Conservation (phyloP, 2,888 invertebrate genomes). For the Scaeva pyrastri region DNA sequence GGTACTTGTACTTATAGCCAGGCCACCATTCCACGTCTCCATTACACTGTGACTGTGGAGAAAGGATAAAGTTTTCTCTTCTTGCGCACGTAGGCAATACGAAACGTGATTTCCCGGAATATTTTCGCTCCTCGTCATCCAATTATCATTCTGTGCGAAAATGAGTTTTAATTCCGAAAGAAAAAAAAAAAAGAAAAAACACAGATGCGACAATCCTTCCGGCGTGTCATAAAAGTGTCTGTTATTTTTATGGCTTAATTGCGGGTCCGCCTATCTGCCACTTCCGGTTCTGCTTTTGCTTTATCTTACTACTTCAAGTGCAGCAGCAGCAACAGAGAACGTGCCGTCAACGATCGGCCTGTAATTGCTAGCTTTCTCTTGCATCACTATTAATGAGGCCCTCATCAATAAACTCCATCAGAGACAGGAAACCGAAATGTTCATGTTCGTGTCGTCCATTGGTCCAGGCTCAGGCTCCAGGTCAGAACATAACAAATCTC, state of each 20-base stretch:
- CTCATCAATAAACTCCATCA: conserved; percentile 67
- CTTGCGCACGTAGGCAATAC: conserved; percentile 76
- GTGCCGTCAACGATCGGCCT: conserved; percentile 64
- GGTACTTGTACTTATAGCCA: conserved; percentile 14
- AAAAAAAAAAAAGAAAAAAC: conserved; percentile 32
- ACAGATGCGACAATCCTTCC: conserved; percentile 74
- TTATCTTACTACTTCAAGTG: conserved; percentile 16
- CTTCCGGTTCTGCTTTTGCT: background rate
- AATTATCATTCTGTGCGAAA: conserved; percentile 76
- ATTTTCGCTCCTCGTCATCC: conserved; percentile 75
- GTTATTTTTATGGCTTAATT: conserved; percentile 75
- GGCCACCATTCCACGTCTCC: conserved; percentile 59
- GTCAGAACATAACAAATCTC: conserved; percentile 65
- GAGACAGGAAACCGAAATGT: conserved; percentile 63
- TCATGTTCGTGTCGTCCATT: conserved; percentile 31
- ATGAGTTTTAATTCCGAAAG: conserved; percentile 75
- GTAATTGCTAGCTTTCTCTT: conserved; percentile 67
- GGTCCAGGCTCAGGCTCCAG: conserved; percentile 53
- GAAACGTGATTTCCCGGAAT: conserved; percentile 76
- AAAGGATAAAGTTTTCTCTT: conserved; percentile 72
- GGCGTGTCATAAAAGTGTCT: conserved; percentile 74
- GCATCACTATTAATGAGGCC: conserved; percentile 69
- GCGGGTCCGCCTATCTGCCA: conserved; percentile 60
- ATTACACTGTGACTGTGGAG: conserved; percentile 63
- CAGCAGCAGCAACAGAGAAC: conserved; percentile 27